These are phyloP conservation scores for Zaprionus africanus DNA, from an alignment of 1,140 invertebrate genomes.

Conservation along the genomic window DNA sequence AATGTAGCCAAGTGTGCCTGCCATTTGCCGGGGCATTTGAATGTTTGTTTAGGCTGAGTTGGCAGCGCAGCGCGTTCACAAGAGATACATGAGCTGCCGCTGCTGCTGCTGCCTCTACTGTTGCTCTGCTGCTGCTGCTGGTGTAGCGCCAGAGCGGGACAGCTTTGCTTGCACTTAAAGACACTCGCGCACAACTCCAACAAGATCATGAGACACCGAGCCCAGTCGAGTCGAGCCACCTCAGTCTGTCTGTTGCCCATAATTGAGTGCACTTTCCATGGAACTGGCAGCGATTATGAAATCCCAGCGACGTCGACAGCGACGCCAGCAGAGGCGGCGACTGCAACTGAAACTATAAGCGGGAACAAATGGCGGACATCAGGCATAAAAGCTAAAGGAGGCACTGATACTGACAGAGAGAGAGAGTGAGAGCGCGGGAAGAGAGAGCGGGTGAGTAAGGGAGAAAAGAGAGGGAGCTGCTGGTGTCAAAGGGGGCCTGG, in stretches of 20 bases:
- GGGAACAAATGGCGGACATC: constrained; percentile 70
- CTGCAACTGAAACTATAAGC: constrained; percentile 19
- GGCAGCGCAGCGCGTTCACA: neutral
- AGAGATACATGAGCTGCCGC: constrained; percentile 7
- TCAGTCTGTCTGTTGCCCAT: constrained; percentile 79
- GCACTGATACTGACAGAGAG: neutral
- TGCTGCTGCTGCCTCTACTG: constrained; percentile 16
- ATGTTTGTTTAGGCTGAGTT: constrained; percentile 76
- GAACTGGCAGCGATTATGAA: constrained; percentile 80
- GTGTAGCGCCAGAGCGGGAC: constrained; percentile 44
- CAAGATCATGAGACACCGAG: constrained; percentile 15
- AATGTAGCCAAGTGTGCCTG: constrained; percentile 65
- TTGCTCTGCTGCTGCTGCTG: neutral
- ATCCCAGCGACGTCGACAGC: constrained; percentile 39
- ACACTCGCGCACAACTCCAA: constrained; percentile 13
- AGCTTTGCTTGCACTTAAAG: constrained; percentile 47
- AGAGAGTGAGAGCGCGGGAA: too few relatives aligned
- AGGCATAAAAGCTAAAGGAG: constrained; percentile 25
- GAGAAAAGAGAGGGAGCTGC: neutral
- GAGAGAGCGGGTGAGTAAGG: too few relatives aligned
- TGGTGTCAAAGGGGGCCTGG: too few relatives aligned
- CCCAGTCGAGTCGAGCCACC: constrained; percentile 24
- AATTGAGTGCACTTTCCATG: constrained; percentile 82
- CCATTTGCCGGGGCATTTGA: constrained; percentile 55
- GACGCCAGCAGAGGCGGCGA: constrained; percentile 8